Evolutionary conservation across 2,113 vertebrate genomes (phyloP).

Genomic region (Colaptes auratus): DNA sequence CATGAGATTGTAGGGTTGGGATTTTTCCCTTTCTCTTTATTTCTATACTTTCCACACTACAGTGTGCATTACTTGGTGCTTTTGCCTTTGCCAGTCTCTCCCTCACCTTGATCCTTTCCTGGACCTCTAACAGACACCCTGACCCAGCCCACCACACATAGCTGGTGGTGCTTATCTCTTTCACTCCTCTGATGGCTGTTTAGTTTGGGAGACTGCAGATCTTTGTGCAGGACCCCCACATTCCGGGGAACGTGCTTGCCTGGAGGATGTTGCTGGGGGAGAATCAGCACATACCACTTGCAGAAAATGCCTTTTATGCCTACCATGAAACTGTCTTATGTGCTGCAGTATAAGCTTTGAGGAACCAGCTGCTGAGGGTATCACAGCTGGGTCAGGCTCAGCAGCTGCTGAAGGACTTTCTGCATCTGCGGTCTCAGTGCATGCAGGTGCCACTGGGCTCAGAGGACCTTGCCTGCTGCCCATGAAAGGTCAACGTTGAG

Average conservation of each 20-base stretch:
- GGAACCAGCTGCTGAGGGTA: neutral
- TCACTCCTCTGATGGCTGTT: accelerated
- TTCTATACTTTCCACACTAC: neutral
- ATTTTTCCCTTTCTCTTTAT: neutral
- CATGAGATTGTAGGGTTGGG: too few relatives aligned
- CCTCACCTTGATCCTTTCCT: neutral
- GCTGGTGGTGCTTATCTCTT: neutral
- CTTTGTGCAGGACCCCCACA: neutral
- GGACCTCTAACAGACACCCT: neutral
- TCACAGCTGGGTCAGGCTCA: neutral
- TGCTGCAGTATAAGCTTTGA: neutral
- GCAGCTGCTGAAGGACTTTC: neutral
- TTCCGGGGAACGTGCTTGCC: neutral
- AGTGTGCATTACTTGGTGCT: neutral
- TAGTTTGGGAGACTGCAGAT: neutral
- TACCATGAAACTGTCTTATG: accelerated
- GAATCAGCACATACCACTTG: neutral
- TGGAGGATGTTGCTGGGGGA: neutral
- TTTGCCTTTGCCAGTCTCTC: neutral
- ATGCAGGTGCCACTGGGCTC: neutral
- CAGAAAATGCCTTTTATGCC: neutral
- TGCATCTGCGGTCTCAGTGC: neutral
- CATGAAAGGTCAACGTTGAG: accelerated
- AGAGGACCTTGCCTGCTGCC: accelerated
- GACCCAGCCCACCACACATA: neutral